These are phyloP conservation scores for Microtus montanus DNA, from an alignment of 2,113 vertebrate species.

Conservation along the genomic window DNA sequence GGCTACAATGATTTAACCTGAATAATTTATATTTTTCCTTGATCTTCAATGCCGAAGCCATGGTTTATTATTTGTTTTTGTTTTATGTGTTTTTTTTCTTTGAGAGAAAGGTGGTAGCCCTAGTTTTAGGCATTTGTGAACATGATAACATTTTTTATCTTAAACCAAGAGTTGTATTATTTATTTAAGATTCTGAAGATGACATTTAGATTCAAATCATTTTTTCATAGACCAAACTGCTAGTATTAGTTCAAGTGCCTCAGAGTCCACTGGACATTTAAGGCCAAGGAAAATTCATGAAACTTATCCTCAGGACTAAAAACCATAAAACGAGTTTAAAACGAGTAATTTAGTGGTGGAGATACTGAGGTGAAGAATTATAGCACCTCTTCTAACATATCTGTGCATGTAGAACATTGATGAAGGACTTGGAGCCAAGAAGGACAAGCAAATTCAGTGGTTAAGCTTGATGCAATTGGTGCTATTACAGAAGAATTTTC, in stretches of 20 bases:
- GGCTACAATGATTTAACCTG: neutral
- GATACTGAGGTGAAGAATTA: neutral
- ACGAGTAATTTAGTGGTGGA: neutral
- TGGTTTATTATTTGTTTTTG: neutral
- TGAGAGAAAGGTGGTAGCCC: neutral
- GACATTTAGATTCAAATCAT: neutral
- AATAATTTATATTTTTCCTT: neutral
- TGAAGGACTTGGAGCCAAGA: neutral
- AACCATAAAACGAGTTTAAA: slow-evolving; percentile 3
- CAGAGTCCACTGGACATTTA: neutral
- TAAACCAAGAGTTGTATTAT: neutral
- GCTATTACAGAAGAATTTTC: neutral
- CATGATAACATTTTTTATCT: neutral
- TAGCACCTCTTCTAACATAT: neutral
- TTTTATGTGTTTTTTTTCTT: neutral
- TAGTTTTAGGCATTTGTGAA: neutral
- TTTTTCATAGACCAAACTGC: neutral
- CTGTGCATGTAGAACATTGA: neutral
- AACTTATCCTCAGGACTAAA: neutral
- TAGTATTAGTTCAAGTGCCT: neutral
- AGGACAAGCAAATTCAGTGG: neutral
- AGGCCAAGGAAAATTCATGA: neutral
- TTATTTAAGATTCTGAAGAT: neutral
- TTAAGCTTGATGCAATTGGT: neutral
- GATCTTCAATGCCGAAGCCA: neutral